phyloP scores from a whole-genome alignment of 1,140 invertebrate species.

The Drosophila sp. region DNA sequence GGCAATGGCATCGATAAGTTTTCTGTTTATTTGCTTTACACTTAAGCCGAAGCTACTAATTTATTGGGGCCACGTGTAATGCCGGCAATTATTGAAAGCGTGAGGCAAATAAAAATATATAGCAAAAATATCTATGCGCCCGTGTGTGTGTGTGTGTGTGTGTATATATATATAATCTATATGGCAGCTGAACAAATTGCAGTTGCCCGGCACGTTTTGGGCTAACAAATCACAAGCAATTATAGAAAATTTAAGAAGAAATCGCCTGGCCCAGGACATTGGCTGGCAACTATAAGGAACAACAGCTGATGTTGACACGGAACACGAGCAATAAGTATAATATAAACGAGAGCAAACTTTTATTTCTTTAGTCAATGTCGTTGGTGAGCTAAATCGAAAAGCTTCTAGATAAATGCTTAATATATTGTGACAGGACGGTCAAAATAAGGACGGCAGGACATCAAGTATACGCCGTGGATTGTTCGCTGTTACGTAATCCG shows the following conservation, averaged over 20 bases:
- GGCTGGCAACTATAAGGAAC: conserved; percentile 14
- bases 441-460: conserved; percentile 31
- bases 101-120: conserved; percentile 82
- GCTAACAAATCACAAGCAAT: conserved; percentile 83
- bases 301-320: conserved; percentile 78
- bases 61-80: conserved; percentile 81
- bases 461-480: conserved; percentile 11
- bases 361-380: conserved; percentile 40
- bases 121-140: conserved; percentile 40
- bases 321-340: conserved; percentile 63
- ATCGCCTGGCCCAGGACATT: conserved; percentile 54
- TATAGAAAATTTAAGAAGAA: conserved; percentile 82
- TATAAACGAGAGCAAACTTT: conserved; percentile 31
- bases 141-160: conserved; percentile 23
- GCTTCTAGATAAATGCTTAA: conserved; percentile 76
- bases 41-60: conserved; percentile 64
- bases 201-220: conserved; percentile 77
- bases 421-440: conserved; percentile 67
- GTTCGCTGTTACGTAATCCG: conserved; percentile 54
- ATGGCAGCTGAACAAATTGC: conserved; percentile 68
- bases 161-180: conserved; percentile 28
- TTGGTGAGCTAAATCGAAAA: conserved; percentile 74
- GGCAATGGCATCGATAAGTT: conserved; percentile 40
- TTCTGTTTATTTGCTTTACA: conserved; percentile 62
- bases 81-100: conserved; percentile 81